Conservation (phyloP, 2,797 vertebrate species). For the Sebastolobus altivelis region DNA sequence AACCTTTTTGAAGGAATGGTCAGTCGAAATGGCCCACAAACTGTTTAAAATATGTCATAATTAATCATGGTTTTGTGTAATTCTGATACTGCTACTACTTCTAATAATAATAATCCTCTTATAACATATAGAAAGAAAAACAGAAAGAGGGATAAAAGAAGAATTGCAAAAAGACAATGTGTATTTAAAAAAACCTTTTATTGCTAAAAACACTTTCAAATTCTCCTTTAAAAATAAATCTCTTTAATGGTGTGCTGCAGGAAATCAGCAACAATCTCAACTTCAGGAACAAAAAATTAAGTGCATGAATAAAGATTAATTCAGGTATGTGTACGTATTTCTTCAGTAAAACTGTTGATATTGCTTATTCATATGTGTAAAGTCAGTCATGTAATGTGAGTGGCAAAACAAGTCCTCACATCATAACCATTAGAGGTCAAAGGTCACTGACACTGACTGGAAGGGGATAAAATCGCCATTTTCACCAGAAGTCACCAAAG, state of each 20-base stretch:
- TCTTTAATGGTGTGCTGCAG: slow-evolving; percentile 52
- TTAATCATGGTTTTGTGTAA: background rate
- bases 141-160: background rate
- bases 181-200: slow-evolving; percentile 5
- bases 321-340: slow-evolving; percentile 14
- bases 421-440: slow-evolving; percentile 1
- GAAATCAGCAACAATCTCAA: slow-evolving; percentile 36
- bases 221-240: slow-evolving; percentile 54
- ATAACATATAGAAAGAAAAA: background rate
- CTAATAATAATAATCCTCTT: background rate
- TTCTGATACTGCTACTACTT: too few species aligned
- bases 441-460: background rate
- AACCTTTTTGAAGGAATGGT: background rate
- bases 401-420: background rate
- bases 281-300: slow-evolving; percentile 13
- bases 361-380: slow-evolving; percentile 1
- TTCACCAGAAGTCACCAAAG: background rate
- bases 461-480: background rate
- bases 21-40: background rate
- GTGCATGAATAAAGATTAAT: slow-evolving; percentile 39
- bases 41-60: background rate
- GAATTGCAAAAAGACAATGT: background rate
- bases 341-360: slow-evolving; percentile 25
- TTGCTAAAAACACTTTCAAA: slow-evolving; percentile 24
- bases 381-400: background rate